These are phyloP conservation scores for Holocentrus rufus DNA, from an alignment of 2,797 vertebrate genomes.

Conservation along the genomic window DNA sequence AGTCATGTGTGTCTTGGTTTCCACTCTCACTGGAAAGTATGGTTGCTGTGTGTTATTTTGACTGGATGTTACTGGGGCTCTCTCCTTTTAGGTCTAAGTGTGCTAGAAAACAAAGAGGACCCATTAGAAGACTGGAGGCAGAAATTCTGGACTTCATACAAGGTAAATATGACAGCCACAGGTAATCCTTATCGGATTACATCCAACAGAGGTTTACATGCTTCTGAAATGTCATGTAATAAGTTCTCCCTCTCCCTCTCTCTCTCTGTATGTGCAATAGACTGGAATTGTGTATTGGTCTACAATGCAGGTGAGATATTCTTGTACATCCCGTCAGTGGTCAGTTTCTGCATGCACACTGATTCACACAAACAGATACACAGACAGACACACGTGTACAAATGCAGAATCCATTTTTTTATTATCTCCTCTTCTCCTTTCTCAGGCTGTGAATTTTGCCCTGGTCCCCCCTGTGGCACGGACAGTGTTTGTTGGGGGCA, in stretches of 20 bases:
- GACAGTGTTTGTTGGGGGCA: slow-evolving; percentile 81
- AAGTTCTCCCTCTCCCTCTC: slow-evolving; percentile 3
- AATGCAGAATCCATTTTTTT: neutral
- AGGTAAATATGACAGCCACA: slow-evolving; percentile 62
- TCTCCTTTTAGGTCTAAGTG: slow-evolving; percentile 78
- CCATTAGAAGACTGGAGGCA: slow-evolving; percentile 81
- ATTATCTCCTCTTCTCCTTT: neutral
- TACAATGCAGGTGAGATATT: slow-evolving; percentile 80
- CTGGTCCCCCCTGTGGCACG: slow-evolving; percentile 82
- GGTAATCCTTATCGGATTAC: neutral
- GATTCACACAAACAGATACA: neutral
- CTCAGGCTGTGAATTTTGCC: slow-evolving; percentile 83
- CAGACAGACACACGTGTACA: neutral
- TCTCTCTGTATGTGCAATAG: slow-evolving; percentile 56
- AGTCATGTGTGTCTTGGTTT: neutral
- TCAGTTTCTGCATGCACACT: neutral
- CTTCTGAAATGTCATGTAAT: neutral
- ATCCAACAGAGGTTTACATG: neutral
- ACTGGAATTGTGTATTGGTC: slow-evolving; percentile 84
- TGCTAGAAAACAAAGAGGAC: slow-evolving; percentile 80
- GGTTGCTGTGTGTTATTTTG: neutral
- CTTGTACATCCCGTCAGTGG: neutral
- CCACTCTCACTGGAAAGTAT: neutral
- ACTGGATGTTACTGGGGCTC: neutral
- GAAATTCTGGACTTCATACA: slow-evolving; percentile 85